These are phyloP conservation scores for Zophobas atratus DNA, from an alignment of 1,140 invertebrate species.

Conservation along the genomic window DNA sequence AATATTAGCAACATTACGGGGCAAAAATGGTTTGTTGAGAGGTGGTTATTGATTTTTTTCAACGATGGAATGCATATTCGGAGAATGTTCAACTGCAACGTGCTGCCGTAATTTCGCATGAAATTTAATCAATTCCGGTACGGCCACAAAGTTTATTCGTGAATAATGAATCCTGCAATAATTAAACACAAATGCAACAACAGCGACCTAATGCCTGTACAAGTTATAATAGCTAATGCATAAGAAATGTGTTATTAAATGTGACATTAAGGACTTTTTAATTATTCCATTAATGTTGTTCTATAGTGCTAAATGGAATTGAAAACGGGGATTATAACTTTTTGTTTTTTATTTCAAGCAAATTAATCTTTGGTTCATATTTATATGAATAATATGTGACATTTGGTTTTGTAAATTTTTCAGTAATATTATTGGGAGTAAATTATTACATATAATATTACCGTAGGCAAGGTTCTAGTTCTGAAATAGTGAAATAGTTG, in stretches of 20 bases:
- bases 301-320: background rate
- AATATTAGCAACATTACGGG: background rate
- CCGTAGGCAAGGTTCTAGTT: too few species aligned
- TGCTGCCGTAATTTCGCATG: slow-evolving; percentile 18
- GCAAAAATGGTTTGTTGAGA: background rate
- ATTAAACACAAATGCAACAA: slow-evolving; percentile 25
- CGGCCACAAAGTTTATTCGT: slow-evolving; percentile 22
- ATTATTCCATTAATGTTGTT: slow-evolving; percentile 23
- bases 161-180: slow-evolving; percentile 28
- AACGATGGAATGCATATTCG: background rate
- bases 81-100: slow-evolving; percentile 1
- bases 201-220: slow-evolving; percentile 29
- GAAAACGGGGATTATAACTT: background rate
- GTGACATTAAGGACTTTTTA: slow-evolving; percentile 11
- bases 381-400: too few species aligned
- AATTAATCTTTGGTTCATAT: too few species aligned
- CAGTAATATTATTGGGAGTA: too few species aligned
- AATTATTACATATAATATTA: too few species aligned
- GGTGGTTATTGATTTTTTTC: background rate
- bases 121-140: slow-evolving; percentile 35
- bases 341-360: too few species aligned
- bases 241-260: slow-evolving; percentile 30
- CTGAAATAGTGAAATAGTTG: too few species aligned
- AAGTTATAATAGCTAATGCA: slow-evolving; percentile 39
- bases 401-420: too few species aligned